Evolutionary conservation across 2,888 invertebrate species (phyloP), one percentile per base, ranked within the genome.

Genomic region (Tetragnatha montana): DNA sequence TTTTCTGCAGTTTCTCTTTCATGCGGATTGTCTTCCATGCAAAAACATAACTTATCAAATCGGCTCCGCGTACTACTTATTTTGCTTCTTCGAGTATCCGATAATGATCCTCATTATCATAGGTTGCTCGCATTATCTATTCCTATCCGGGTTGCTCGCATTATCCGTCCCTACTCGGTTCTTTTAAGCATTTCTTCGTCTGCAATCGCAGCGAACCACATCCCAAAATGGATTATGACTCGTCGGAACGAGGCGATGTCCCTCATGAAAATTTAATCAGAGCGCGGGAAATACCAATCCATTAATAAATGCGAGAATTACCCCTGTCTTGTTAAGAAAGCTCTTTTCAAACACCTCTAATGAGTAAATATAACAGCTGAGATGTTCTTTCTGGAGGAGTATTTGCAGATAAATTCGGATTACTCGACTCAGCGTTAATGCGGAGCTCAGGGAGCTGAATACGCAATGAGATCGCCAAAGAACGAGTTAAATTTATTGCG

Each of bases 41-140:
- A 85, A 85, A 87, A 89, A 89, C 89, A 89, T 89, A 85, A 89
- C 89, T 85, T 89, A 85, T 81, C 84, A 89, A 89, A 89, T 89
- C 89, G 81, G 80, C 81, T 81, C 51, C 70, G 35, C 69, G 14
- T 83, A 83, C 73, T 84, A 81, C 75, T 35, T 35, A 2, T 85
- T 60, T 75, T 81, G 71, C 70, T 83, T 88, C 80, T 88, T 81
- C 51, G 47, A 78, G 73, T 71, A 71, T n/a, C n/a, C 78, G 76
- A 85, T 89, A 89, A 89, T 89, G 89, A 89, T 89, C 85, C 85
- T 89, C 85, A 89, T 89, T 89, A 89, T 81, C 81, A 81, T 85
- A 70, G 81, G 60, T 69, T 76, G 81, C 85, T 89, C 71, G 51
- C 81, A 71, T 89, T 81, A 84, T 68, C 35, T 4, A 49, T 68